Conservation (phyloP, 2,113 vertebrate species). For the Cinclus mexicanus region DNA sequence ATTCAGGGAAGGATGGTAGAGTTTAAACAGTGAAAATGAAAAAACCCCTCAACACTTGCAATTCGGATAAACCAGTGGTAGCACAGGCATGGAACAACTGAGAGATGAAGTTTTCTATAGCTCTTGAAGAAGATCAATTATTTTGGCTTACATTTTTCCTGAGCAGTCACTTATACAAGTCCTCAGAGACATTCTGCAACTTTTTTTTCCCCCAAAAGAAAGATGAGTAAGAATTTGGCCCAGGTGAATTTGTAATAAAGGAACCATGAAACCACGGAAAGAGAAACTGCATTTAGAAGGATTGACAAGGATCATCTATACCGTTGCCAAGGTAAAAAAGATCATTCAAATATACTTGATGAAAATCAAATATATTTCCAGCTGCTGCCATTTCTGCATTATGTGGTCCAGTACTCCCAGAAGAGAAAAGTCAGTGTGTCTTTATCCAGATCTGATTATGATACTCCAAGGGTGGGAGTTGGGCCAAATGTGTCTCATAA, state of each 20-base stretch:
- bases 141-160: neutral
- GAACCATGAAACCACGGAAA: neutral
- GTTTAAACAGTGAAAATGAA: neutral
- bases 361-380: constrained; percentile 37
- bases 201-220: neutral
- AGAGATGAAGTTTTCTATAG: neutral
- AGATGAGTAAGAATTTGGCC: neutral
- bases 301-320: neutral
- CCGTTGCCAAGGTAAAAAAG: constrained; percentile 24
- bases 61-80: neutral
- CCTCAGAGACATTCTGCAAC: neutral
- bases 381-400: neutral
- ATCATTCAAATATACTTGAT: neutral
- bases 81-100: neutral
- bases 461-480: neutral
- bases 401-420: neutral
- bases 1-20: neutral
- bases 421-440: constrained; percentile 16
- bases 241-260: neutral
- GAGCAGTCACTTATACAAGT: neutral
- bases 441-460: constrained; percentile 13
- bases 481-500: neutral
- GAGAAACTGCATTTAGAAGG: neutral
- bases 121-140: neutral
- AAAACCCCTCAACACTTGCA: neutral